Evolutionary conservation across 2,113 vertebrate genomes (phyloP), one percentile per base, ranked within the genome.

Genomic region (Notiomystis cincta): DNA sequence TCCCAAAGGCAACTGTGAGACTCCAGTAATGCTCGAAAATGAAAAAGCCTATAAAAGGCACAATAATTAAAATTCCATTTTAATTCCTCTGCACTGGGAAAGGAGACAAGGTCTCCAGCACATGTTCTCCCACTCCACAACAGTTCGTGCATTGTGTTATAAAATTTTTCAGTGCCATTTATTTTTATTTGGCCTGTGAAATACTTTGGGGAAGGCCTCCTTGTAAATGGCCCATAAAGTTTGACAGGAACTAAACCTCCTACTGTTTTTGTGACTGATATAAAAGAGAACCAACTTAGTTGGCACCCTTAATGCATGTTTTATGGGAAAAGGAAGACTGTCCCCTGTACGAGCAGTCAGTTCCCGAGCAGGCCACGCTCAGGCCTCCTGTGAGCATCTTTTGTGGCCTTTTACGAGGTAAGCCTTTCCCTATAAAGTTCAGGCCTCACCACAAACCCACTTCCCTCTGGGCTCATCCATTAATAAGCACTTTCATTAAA

Each of bases 101-200:
- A 45, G 58, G 33, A 90, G 66, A 51, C 87, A 33, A 75, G 40
- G 58, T 77, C 84, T 87, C 82, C 13, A 3, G 80, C 80, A 69
- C 75, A 60, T 5, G 11, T 87, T 96, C 95, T 92, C 78, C 87
- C 67, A 51, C 89, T 54, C 84, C 90, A 76, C 83, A 93, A 96
- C 84, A 87, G 61, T 90, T 23, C 1, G 0, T 56, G 93, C 92
- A 86, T 92, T 96, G 95, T 93, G 84, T 92, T 92, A 89, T 91
- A 96, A 96, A 94, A 75, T 89, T 91, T 92, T 96, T 96, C 65
- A 73, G 94, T 93, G 93, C 86, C 94, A 82, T 97, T 96, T 97
- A 97, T 96, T 97, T 97, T 97, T 96, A 97, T 97, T 97, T 95
- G 92, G 84, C 94, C 94, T 89, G 70, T 88, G 95, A 94, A 97